Conservation (phyloP, 2,888 invertebrate genomes). For the Reticulitermes lucifugus region DNA sequence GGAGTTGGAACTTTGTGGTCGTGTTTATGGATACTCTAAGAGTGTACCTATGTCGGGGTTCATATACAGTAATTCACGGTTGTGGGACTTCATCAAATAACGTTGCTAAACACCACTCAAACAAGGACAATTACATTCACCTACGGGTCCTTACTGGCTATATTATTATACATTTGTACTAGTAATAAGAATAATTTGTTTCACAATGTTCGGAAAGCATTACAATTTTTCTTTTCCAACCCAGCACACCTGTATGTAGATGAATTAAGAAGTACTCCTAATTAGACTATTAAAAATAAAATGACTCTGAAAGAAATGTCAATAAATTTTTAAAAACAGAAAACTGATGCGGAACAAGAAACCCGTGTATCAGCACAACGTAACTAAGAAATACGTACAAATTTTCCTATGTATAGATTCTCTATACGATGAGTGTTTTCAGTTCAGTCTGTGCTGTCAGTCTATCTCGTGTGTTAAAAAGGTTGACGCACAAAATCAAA, state of each 20-base stretch:
- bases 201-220: not conserved
- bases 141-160: constrained; percentile 7
- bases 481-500: constrained; percentile 52
- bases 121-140: not conserved
- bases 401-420: constrained; percentile 52
- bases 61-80: not conserved
- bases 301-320: constrained; percentile 43
- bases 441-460: constrained; percentile 46
- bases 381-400: constrained; percentile 52
- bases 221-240: constrained; percentile 25
- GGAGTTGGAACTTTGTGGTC: constrained; percentile 29
- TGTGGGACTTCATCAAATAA: not conserved
- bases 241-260: constrained; percentile 46
- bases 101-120: not conserved
- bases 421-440: constrained; percentile 48
- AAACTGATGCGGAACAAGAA: constrained; percentile 27
- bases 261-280: not conserved
- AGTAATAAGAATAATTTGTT: not conserved
- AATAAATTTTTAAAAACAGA: constrained; percentile 34
- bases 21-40: not conserved
- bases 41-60: not conserved
- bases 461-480: constrained; percentile 51
- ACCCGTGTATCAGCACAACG: constrained; percentile 35
- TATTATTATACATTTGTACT: not conserved
- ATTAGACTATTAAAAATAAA: constrained; percentile 34